These are phyloP conservation scores for Halichoerus grypus DNA, from an alignment of 2,113 vertebrate genomes.

Conservation along the genomic window DNA sequence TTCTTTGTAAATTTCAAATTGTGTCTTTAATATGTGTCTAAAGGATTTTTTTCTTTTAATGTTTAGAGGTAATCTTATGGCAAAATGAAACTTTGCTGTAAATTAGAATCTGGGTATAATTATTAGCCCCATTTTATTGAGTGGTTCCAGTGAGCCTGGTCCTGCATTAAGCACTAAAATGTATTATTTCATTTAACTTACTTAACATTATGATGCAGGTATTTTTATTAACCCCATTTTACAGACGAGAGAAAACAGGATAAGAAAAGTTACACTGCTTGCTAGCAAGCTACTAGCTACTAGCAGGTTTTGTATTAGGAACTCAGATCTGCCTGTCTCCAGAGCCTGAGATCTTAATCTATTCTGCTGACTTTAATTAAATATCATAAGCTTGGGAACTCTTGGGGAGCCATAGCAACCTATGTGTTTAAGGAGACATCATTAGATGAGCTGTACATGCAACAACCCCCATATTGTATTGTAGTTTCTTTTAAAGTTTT, in stretches of 20 bases:
- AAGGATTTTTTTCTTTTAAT: not conserved
- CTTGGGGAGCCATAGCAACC: no score
- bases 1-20: slow-evolving; percentile 49
- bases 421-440: slow-evolving; percentile 18
- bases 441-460: not conserved
- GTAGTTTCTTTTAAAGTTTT: not conserved
- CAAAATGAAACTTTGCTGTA: not conserved
- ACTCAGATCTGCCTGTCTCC: not conserved
- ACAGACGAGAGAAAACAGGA: slow-evolving; percentile 36
- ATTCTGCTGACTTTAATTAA: not conserved
- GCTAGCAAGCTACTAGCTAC: not conserved
- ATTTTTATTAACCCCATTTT: not conserved
- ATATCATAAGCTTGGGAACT: not conserved
- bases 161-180: not conserved
- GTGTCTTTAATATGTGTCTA: not conserved
- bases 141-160: not conserved
- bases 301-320: not conserved
- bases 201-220: not conserved
- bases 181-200: not conserved
- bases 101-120: slow-evolving; percentile 35
- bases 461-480: not conserved
- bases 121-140: not conserved
- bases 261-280: not conserved
- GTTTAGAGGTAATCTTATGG: not conserved
- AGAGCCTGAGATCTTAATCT: not conserved